Evolutionary conservation across 2,797 vertebrate species (phyloP).

Genomic region (Propithecus deckenii): DNA sequence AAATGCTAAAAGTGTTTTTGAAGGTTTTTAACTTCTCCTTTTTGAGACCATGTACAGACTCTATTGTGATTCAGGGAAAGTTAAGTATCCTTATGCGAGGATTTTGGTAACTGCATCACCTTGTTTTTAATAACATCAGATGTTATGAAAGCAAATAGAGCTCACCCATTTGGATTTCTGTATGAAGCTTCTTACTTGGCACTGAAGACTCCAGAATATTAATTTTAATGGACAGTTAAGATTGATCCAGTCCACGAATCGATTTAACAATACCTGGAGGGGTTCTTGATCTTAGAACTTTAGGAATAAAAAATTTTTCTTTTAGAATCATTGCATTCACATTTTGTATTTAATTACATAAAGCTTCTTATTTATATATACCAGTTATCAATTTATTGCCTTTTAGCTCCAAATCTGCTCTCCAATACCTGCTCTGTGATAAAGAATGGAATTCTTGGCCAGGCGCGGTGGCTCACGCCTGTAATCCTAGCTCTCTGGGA

Average conservation of each 20-base stretch:
- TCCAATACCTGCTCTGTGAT: not conserved
- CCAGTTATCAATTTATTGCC: not conserved
- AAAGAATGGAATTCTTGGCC: not conserved
- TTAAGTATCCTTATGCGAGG: not conserved
- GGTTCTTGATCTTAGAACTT: not conserved
- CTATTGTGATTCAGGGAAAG: too few relatives aligned
- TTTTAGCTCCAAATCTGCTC: not conserved
- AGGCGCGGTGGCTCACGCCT: too few relatives aligned
- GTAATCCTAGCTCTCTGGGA: too few relatives aligned
- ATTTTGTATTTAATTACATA: not conserved
- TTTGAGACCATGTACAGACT: not conserved
- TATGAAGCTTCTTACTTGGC: not conserved
- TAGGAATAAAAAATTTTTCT: not conserved
- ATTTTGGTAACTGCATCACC: not conserved
- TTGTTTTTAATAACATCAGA: not conserved
- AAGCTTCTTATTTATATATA: not conserved
- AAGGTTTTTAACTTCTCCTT: not conserved
- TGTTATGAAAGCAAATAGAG: not conserved
- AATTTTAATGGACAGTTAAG: not conserved
- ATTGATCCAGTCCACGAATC: not conserved
- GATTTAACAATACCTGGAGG: not conserved
- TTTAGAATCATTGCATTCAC: not conserved
- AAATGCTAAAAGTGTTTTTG: not conserved
- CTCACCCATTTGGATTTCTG: not conserved
- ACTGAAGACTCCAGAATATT: not conserved